A percentile compares a stretch with the other conserved stretches of the same genome.
Evolutionary conservation across 2,888 invertebrate species (phyloP).

Genomic region (Platynereis dumerilii): DNA sequence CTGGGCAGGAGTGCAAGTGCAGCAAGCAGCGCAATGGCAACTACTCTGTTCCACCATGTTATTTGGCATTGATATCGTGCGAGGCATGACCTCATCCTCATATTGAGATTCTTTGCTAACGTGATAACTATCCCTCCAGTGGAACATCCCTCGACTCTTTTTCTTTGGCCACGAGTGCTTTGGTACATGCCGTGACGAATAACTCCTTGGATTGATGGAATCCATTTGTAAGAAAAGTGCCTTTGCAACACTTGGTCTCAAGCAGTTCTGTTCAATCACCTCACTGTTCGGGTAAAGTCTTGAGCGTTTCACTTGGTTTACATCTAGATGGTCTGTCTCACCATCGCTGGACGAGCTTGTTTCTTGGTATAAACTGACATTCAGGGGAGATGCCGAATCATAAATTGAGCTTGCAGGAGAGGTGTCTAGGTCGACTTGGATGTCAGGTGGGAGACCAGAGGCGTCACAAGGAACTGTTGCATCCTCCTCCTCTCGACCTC

Average conservation of each 20-base stretch:
- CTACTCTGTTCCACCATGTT: conserved; percentile 17
- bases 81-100: conserved; percentile 4
- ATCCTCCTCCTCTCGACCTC: conserved; percentile 12
- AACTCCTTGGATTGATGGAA: conserved; percentile 2
- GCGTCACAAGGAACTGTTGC: conserved; percentile 13
- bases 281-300: conserved; percentile 33
- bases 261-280: conserved; percentile 32
- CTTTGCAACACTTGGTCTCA: conserved; percentile 31
- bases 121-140: conserved; percentile 12
- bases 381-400: conserved; percentile 17
- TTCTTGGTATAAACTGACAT: background rate
- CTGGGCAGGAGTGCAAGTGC: conserved; percentile 29
- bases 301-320: conserved; percentile 19
- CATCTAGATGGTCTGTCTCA: conserved; percentile 15
- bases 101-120: conserved; percentile 10
- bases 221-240: conserved; percentile 34
- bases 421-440: conserved; percentile 15
- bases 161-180: conserved; percentile 30
- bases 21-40: conserved; percentile 36
- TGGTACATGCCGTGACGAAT: background rate
- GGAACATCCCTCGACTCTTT: conserved; percentile 13
- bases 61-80: conserved; percentile 20
- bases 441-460: no score
- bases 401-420: conserved; percentile 17
- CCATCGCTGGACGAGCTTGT: conserved; percentile 25